Base-by-base conservation (phyloP, 2,888 invertebrate species). In the Drosophila longiperda region DNA sequence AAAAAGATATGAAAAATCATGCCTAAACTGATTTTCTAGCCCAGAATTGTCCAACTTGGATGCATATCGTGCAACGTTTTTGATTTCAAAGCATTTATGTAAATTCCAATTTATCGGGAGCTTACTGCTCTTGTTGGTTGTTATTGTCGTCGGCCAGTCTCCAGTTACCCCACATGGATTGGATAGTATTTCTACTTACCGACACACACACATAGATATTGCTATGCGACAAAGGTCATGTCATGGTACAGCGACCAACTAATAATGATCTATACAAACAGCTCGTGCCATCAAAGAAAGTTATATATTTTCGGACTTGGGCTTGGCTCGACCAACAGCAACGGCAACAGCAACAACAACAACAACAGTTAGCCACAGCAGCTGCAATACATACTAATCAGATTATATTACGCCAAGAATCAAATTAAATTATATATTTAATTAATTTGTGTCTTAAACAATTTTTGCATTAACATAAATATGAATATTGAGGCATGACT, bases 241-340 rank as follows among this genome's bases (percentile, higher is more conserved):
- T 88, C 90, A 85, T 88, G 85, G 88, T 86, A 88, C 73, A 85
- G 72, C 90, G 83, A 88, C 83, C 68, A 85, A 83, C 88, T 85
- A 89, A 85, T 90, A 83, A 80, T 78, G 76, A 66, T 79, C 67
- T 48, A 54, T 34, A 45, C 69, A 67, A 75, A 75, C 71, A 70
- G 76, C 80, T 78, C 77, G 77, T 77, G 77, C 80, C 80, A 80
- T 72, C 61, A 80, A 80, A 78, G 81, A 80, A 78, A 65, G 78
- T 68, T 73, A 60, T 52, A 61, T 57, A 60, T 61, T 62, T 62
- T 36, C 45, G 32, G 40, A 17, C 34, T 60, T 77, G 81, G 81
- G 81, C 66, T 78, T 73, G 78, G 78, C 81, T 57, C 29, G 5
- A 54, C 23, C 49, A 48, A 45, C 57, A 62, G 32, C 65, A 78